Evolutionary conservation across 2,888 invertebrate genomes (phyloP).

Genomic region (Myopa tessellatipennis): DNA sequence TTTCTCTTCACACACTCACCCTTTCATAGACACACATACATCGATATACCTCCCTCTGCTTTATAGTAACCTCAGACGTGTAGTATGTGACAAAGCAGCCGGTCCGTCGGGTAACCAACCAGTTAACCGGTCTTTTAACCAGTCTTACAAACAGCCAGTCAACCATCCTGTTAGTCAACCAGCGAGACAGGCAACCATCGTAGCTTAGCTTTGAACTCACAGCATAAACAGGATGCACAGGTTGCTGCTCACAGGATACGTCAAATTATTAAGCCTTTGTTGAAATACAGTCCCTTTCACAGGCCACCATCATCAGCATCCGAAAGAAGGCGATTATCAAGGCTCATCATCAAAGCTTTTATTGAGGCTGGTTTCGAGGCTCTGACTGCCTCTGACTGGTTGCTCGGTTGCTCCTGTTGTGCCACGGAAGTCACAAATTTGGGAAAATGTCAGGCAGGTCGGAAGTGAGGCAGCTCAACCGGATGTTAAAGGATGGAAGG

Average conservation of each 20-base stretch:
- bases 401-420: not conserved
- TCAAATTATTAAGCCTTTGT: conserved; percentile 60
- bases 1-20: not conserved
- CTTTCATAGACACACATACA: conserved; percentile 13
- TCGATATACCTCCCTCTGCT: too few species aligned
- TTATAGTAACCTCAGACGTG: too few species aligned
- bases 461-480: conserved; percentile 23
- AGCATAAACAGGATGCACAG: conserved; percentile 48
- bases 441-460: conserved; percentile 31
- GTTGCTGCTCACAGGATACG: conserved; percentile 55
- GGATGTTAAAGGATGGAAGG: conserved; percentile 12
- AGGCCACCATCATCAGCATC: not conserved
- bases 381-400: not conserved
- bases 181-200: not conserved
- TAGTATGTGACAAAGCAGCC: too few species aligned
- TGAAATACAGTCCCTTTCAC: conserved; percentile 41
- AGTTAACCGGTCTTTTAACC: too few species aligned
- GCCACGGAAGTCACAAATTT: conserved; percentile 41
- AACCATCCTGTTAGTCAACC: not conserved
- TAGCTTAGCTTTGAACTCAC: conserved; percentile 6
- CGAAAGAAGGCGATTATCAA: not conserved
- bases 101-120: too few species aligned
- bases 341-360: not conserved
- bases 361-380: not conserved
- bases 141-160: too few species aligned